Conservation (phyloP, 2,797 vertebrate species). For the Xiphophorus birchmanni region DNA sequence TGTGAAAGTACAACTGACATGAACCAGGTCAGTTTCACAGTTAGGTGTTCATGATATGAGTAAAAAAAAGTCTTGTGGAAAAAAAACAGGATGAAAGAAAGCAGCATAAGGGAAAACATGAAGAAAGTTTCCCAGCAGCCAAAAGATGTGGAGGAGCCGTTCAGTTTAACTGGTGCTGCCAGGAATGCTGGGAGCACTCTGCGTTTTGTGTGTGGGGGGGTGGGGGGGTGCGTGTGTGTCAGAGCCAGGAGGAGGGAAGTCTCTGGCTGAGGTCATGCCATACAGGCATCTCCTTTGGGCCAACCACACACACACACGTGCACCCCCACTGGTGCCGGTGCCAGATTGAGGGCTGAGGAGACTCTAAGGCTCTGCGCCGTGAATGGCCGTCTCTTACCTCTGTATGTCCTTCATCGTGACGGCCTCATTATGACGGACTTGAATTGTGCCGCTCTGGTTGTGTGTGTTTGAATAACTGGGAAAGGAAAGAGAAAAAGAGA, state of each 20-base stretch:
- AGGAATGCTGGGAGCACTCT: conserved; percentile 64
- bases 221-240: conserved; percentile 36
- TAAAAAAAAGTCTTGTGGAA: conserved; percentile 4
- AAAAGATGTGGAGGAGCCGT: conserved; percentile 41
- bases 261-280: conserved; percentile 71
- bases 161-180: conserved; percentile 66
- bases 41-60: conserved; percentile 2
- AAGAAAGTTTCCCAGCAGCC: conserved; percentile 34
- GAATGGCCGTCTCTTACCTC: conserved; percentile 69
- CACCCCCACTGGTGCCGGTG: conserved; percentile 27
- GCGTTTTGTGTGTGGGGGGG: conserved; percentile 38
- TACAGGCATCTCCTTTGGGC: conserved; percentile 58
- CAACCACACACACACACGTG: conserved; percentile 44
- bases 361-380: conserved; percentile 49
- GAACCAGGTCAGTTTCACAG: not conserved
- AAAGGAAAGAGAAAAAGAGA: conserved; percentile 23
- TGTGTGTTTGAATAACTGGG: conserved; percentile 20
- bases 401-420: conserved; percentile 58
- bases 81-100: conserved; percentile 25
- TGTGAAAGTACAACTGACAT: not conserved
- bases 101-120: conserved; percentile 15
- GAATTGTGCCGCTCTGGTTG: conserved; percentile 39
- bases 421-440: conserved; percentile 66
- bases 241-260: conserved; percentile 59
- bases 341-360: conserved; percentile 59